These are phyloP conservation scores for Leptopilina drosophilae DNA, from an alignment of 2,888 invertebrate genomes.

Conservation along the genomic window DNA sequence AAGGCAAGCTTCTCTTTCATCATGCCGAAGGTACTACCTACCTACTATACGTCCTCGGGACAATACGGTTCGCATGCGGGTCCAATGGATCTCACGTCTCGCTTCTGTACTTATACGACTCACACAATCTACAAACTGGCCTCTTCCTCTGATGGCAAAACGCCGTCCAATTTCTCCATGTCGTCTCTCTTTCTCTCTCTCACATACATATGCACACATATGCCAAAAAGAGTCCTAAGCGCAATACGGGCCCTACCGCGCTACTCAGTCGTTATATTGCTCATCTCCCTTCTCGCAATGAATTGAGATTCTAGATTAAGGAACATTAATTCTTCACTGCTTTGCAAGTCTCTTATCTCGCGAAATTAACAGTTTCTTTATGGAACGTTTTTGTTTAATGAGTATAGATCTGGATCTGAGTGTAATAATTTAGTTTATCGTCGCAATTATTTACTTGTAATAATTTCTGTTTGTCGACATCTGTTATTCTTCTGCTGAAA, in stretches of 20 bases:
- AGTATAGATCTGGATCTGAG: too few species aligned
- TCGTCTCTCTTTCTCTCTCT: slow-evolving; percentile 10
- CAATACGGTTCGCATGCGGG: slow-evolving; percentile 76
- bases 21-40: slow-evolving; percentile 73
- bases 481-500: too few species aligned
- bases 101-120: slow-evolving; percentile 61
- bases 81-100: slow-evolving; percentile 75
- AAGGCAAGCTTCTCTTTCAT: slow-evolving; percentile 71
- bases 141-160: slow-evolving; percentile 41
- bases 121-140: slow-evolving; percentile 60
- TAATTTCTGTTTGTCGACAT: too few species aligned
- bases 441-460: too few species aligned
- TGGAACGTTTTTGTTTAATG: too few species aligned
- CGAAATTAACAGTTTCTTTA: too few species aligned
- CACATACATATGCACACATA: slow-evolving; percentile 35
- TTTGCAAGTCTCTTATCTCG: too few species aligned
- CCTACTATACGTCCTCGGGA: slow-evolving; percentile 58
- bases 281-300: too few species aligned
- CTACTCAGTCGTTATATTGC: too few species aligned
- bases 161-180: slow-evolving; percentile 49
- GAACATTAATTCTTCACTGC: too few species aligned
- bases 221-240: slow-evolving; percentile 15
- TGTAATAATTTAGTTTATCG: too few species aligned
- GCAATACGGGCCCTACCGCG: slow-evolving; percentile 19
- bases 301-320: too few species aligned